Conservation (phyloP, 2,797 vertebrate species). For the Chaenodraco wilsoni region DNA sequence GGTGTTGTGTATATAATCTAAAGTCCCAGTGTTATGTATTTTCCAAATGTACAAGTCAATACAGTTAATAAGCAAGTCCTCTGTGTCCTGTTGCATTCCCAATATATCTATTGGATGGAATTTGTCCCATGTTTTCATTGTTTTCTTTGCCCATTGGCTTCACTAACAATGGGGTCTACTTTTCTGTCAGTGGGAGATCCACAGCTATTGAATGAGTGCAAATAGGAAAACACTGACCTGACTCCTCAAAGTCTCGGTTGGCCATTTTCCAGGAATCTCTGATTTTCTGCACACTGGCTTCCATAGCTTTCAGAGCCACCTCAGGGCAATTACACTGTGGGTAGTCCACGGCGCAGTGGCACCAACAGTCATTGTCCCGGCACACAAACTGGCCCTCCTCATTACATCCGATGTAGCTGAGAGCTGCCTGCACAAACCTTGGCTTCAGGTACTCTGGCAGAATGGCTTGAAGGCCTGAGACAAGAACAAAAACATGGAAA, state of each 20-base stretch:
- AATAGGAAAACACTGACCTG: constrained; percentile 82
- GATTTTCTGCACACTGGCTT: constrained; percentile 90
- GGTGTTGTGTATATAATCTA: too few relatives aligned
- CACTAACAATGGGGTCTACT: constrained; percentile 35
- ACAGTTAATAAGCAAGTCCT: constrained; percentile 1
- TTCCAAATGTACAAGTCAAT: background rate
- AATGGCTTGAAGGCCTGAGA: constrained; percentile 91
- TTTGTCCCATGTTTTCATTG: constrained; percentile 23
- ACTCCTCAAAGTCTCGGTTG: constrained; percentile 94
- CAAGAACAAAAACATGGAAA: constrained; percentile 40
- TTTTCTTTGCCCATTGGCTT: constrained; percentile 23
- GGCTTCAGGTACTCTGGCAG: constrained; percentile 92
- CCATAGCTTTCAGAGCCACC: constrained; percentile 94
- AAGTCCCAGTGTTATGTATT: too few relatives aligned
- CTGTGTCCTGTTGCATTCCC: constrained; percentile 15
- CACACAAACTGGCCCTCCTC: constrained; percentile 96
- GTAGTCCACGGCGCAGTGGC: constrained; percentile 88
- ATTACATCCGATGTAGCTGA: constrained; percentile 96
- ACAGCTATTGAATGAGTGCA: background rate
- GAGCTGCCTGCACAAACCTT: constrained; percentile 93
- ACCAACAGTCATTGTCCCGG: constrained; percentile 96
- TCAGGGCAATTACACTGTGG: constrained; percentile 96
- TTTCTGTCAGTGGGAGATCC: constrained; percentile 30
- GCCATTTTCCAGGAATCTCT: constrained; percentile 90
- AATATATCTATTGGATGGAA: constrained; percentile 31